Evolutionary conservation across 2,113 vertebrate genomes (phyloP).

Genomic region (Thamnaconus septentrionalis): DNA sequence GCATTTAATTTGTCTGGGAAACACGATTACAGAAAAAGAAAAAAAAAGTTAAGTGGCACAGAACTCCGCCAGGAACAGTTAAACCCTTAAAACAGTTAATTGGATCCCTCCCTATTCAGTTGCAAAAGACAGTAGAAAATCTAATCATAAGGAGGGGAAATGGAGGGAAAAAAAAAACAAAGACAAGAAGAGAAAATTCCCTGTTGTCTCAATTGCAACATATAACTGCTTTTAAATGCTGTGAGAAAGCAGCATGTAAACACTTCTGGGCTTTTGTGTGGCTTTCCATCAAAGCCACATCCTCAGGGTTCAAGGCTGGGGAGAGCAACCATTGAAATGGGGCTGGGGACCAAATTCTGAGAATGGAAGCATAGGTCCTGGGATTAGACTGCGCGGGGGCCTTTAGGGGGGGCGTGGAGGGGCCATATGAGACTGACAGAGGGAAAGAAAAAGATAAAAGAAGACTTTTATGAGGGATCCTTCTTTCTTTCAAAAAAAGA

Average conservation of each 20-base stretch:
- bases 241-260: slow-evolving; percentile 70
- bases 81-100: slow-evolving; percentile 5
- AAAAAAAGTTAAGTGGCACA: not conserved
- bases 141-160: slow-evolving; percentile 15
- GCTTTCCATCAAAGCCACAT: slow-evolving; percentile 71
- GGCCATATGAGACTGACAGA: no score
- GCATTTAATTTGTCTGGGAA: slow-evolving; percentile 61
- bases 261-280: slow-evolving; percentile 76
- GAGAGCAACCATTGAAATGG: slow-evolving; percentile 36
- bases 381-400: slow-evolving; percentile 31
- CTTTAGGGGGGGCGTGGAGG: no score
- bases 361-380: slow-evolving; percentile 43
- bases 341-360: slow-evolving; percentile 33
- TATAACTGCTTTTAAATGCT: slow-evolving; percentile 58
- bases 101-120: slow-evolving; percentile 31
- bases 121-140: slow-evolving; percentile 26
- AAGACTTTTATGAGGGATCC: no score
- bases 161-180: slow-evolving; percentile 7
- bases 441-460: no score
- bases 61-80: no score
- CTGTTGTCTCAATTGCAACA: slow-evolving; percentile 46
- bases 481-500: no score
- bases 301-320: slow-evolving; percentile 54
- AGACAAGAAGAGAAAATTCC: slow-evolving; percentile 26
- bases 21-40: slow-evolving; percentile 50